Evolutionary conservation across 2,797 vertebrate genomes (phyloP), one percentile per base, ranked within the genome.

Genomic region (Siniperca undulata): DNA sequence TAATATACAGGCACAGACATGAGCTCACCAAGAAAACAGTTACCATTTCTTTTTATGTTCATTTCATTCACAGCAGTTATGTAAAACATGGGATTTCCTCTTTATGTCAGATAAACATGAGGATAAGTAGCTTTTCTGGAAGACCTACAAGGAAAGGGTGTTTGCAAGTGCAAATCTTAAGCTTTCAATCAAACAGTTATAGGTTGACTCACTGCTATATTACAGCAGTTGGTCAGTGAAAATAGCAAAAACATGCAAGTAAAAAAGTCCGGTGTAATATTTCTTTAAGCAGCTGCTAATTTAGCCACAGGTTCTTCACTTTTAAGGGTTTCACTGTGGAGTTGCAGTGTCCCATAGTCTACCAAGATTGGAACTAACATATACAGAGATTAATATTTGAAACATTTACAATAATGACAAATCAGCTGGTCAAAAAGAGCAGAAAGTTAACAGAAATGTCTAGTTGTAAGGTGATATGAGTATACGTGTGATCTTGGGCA

Each of bases 1-100:
- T 0, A 13, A 4, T 7, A 9, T 24, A 0, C 0, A 20, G 14
- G 5, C 22, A 55, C 13, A 7, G 7, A 20, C 7, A 2, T 20
- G 12, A 55, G 24, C 20, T 42, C 6, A 7, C 10, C 5, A 7
- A 30, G 70, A 2, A 38, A 36, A 36, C 27, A n/a, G 19, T 24
- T 48, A 46, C 20, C 14, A 36, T 61, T 46, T 62, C 30, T 7
- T 52, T 58, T 60, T 27, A n/a, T 27, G 38, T 48, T 71, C 7
- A 27, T 58, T 59, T 71, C 22, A 3, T 30, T 13, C 24, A 38
- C 55, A 20, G 53, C 27, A 20, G 7, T 46, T 38, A 38, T 24
- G n/a, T 8, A 36, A 69, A 67, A 52, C 30, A 12, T 24, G 40
- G 2, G 17, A 50, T 38, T 61, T 81, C 68, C 78, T 76, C 74